A percentile compares a stretch with the other conserved stretches of the same genome.
These are phyloP conservation scores for Drosophila arizonae DNA, from an alignment of 1,140 invertebrate species.

Conservation along the genomic window DNA sequence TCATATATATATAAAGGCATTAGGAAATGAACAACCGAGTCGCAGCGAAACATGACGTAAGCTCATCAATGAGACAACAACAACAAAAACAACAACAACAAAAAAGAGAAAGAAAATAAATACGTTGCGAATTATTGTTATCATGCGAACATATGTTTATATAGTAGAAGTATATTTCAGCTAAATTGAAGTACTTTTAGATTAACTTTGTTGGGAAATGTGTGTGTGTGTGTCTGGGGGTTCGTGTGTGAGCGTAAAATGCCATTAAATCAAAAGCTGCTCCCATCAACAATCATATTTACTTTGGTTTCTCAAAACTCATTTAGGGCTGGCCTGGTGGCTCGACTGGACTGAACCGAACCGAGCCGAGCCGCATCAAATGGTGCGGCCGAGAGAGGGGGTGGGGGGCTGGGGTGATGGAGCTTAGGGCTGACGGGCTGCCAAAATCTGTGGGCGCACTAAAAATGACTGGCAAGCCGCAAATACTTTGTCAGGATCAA, in stretches of 20 bases:
- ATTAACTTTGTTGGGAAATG: not conserved
- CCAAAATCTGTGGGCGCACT: slow-evolving; percentile 58
- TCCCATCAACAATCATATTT: slow-evolving; percentile 24
- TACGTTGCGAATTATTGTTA: not conserved
- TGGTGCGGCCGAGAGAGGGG: not conserved
- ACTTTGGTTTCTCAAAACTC: not conserved
- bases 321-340: not conserved
- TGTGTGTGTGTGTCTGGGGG: not conserved
- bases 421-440: not conserved
- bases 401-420: not conserved
- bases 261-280: slow-evolving; percentile 15
- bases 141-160: not conserved
- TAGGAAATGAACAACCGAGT: not conserved
- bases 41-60: not conserved
- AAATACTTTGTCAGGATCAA: slow-evolving; percentile 81
- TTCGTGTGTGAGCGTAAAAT: not conserved
- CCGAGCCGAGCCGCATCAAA: not conserved
- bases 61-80: not conserved
- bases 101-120: too few relatives aligned
- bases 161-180: not conserved
- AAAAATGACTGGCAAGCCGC: slow-evolving; percentile 78
- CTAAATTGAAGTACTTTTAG: not conserved
- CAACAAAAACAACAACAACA: too few relatives aligned
- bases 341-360: too few relatives aligned
- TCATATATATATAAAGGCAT: too few relatives aligned